These are phyloP conservation scores for Callyntrura guangdongensis DNA, from an alignment of 2,888 invertebrate species.

Conservation along the genomic window DNA sequence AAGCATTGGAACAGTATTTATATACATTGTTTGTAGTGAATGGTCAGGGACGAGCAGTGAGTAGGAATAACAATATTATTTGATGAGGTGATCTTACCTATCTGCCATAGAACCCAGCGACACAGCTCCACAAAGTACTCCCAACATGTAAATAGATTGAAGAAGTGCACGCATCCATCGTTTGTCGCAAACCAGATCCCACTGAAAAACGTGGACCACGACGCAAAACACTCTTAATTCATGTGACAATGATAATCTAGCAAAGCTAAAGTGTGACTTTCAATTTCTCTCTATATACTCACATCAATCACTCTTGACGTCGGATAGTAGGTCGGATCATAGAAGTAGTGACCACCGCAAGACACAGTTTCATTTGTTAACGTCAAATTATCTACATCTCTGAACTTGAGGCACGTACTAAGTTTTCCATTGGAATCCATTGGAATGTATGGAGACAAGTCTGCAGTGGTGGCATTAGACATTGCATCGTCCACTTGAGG, in stretches of 20 bases:
- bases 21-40: neutral
- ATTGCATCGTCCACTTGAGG: slow-evolving; percentile 46
- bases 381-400: slow-evolving; percentile 86
- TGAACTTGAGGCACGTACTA: slow-evolving; percentile 52
- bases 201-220: slow-evolving; percentile 52
- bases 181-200: slow-evolving; percentile 66
- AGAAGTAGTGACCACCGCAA: slow-evolving; percentile 59
- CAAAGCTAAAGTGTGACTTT: neutral
- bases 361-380: slow-evolving; percentile 86
- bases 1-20: neutral
- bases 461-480: neutral
- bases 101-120: slow-evolving; percentile 92
- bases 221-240: too few species aligned
- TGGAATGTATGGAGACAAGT: slow-evolving; percentile 57
- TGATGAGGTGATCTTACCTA: slow-evolving; percentile 86
- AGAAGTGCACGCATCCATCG: slow-evolving; percentile 67
- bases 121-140: slow-evolving; percentile 89
- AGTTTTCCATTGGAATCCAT: slow-evolving; percentile 4
- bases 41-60: neutral
- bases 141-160: slow-evolving; percentile 69
- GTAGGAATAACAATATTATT: neutral
- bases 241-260: too few species aligned
- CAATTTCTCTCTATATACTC: slow-evolving; percentile 87
- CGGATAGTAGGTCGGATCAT: slow-evolving; percentile 39
- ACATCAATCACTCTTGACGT: slow-evolving; percentile 67